These are phyloP conservation scores for Lasioglossum lativentre DNA, from an alignment of 2,888 invertebrate genomes.

Conservation along the genomic window DNA sequence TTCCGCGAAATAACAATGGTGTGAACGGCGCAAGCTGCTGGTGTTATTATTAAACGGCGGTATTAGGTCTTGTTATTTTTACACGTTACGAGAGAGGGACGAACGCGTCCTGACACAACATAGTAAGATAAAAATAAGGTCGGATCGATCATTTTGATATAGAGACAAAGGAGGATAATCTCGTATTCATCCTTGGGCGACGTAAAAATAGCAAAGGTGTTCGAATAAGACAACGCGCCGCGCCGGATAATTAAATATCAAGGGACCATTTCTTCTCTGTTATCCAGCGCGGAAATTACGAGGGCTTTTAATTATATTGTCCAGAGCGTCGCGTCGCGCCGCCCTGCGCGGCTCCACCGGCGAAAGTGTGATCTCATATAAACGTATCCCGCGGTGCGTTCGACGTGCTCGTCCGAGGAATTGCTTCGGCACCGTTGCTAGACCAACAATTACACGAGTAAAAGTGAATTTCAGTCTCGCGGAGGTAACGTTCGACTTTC, in stretches of 20 bases:
- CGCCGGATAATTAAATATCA: constrained; percentile 29
- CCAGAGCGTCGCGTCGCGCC: not conserved
- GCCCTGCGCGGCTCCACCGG: not conserved
- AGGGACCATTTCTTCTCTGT: constrained; percentile 23
- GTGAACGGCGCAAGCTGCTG: constrained; percentile 11
- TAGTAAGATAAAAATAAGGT: constrained; percentile 44
- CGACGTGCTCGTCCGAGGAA: constrained; percentile 15
- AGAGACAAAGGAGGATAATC: constrained; percentile 44
- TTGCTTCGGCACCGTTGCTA: constrained; percentile 26
- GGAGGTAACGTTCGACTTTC: constrained; percentile 47
- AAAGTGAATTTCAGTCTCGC: constrained; percentile 60
- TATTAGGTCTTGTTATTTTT: constrained; percentile 41
- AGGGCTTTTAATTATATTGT: not conserved
- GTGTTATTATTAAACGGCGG: constrained; percentile 43
- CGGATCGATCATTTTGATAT: constrained; percentile 49
- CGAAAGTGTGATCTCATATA: constrained; percentile 19
- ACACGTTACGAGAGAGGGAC: constrained; percentile 22
- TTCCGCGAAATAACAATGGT: not conserved
- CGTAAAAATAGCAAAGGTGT: constrained; percentile 32
- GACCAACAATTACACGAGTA: constrained; percentile 48
- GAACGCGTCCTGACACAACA: constrained; percentile 9
- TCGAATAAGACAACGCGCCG: constrained; percentile 11
- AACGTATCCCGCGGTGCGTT: not conserved
- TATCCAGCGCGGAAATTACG: not conserved
- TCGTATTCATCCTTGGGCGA: constrained; percentile 53